phyloP scores from a whole-genome alignment of 2,113 vertebrate genomes.

The Lamprologus lemairii region DNA sequence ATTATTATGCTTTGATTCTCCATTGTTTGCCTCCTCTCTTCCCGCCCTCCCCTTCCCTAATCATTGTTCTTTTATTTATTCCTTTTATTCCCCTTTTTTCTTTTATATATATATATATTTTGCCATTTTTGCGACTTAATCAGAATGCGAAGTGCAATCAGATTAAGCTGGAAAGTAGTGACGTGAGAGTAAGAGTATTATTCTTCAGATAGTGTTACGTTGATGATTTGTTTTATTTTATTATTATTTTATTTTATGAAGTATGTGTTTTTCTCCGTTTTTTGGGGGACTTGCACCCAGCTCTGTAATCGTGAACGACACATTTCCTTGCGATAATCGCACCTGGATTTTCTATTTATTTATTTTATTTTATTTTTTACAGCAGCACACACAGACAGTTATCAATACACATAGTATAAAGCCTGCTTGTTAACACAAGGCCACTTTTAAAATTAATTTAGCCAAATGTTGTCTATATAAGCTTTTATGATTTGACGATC shows the following conservation, averaged over 20 bases:
- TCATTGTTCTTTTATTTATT: slow-evolving; percentile 44
- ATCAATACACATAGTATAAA: background rate
- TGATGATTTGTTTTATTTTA: background rate
- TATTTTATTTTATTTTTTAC: background rate
- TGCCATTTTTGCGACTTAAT: background rate
- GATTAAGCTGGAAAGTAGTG: background rate
- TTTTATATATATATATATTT: background rate
- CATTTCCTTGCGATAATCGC: slow-evolving; percentile 1
- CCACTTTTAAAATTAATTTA: background rate
- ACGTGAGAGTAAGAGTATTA: background rate
- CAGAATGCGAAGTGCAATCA: background rate
- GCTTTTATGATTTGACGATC: background rate
- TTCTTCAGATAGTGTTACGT: background rate
- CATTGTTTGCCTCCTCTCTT: slow-evolving; percentile 84
- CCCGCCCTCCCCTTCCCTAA: slow-evolving; percentile 43
- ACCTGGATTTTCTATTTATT: background rate
- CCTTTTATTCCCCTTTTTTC: background rate
- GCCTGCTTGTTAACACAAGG: background rate
- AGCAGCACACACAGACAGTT: background rate
- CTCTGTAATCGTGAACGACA: background rate
- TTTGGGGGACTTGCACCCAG: background rate
- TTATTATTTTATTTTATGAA: background rate
- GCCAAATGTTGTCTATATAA: background rate
- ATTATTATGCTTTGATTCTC: slow-evolving; percentile 99
- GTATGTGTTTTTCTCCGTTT: background rate